phyloP scores from a whole-genome alignment of 2,113 vertebrate species.

The Dicerorhinus sumatrensis region DNA sequence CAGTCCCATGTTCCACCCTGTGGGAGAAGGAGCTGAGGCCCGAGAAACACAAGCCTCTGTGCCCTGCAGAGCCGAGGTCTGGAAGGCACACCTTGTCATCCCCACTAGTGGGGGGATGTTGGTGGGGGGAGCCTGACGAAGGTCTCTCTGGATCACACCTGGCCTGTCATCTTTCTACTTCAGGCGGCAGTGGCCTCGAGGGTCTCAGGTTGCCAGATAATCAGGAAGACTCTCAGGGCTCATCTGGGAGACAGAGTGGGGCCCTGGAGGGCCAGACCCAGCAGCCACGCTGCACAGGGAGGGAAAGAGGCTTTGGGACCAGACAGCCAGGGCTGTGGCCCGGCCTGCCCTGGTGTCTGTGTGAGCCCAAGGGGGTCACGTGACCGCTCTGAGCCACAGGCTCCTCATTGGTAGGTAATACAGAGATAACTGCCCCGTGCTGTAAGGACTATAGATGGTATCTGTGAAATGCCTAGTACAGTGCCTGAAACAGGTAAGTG shows the following conservation, averaged over 20 bases:
- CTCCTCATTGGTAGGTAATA: background rate
- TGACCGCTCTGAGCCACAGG: background rate
- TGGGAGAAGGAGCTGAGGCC: background rate
- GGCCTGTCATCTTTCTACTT: background rate
- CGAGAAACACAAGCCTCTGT: background rate
- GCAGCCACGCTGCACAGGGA: background rate
- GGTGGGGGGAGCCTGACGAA: background rate
- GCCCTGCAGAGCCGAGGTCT: too few relatives aligned
- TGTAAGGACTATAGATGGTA: accelerated
- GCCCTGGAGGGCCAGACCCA: background rate
- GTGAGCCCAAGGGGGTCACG: background rate
- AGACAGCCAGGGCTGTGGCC: too few relatives aligned
- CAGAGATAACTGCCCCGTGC: background rate
- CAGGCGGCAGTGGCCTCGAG: background rate
- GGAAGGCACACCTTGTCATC: too few relatives aligned
- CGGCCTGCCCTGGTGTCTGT: background rate
- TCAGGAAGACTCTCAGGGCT: too few relatives aligned
- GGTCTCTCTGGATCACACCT: background rate
- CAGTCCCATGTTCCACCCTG: background rate
- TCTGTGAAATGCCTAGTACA: background rate
- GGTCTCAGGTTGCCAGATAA: background rate
- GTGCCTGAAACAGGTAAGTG: too few relatives aligned
- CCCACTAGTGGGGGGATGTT: too few relatives aligned
- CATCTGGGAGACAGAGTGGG: background rate
- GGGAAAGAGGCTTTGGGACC: background rate